Base-by-base conservation (phyloP, 2,888 invertebrate species). In the Rhimphoctona megacephalus region DNA sequence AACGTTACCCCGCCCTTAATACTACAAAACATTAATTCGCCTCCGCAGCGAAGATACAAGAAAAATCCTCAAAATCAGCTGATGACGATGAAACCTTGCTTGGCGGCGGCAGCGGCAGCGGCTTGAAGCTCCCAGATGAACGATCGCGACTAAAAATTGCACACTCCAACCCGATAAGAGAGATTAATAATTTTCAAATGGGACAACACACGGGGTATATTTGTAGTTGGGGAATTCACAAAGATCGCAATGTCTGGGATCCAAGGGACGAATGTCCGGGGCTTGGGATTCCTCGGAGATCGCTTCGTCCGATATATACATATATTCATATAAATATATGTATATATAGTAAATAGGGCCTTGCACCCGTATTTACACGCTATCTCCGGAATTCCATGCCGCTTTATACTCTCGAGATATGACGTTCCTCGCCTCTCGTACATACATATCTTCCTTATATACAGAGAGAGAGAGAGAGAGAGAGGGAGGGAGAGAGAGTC, bases 331-430 rank as follows among this genome's bases (percentile, higher is more conserved):
- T 11, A 25, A 25, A 57, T n/a, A 25, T 30, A 61, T 30, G 14
- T 11, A 17, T 14, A 61, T 57, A 25, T 57, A 3, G 57, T 30
- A 22, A 61, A 61, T 61, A 61, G 81, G 72, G 43, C 73, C 85
- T 79, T 77, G 79, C 61, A 14, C 77, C 57, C 79, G 85, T 83
- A 88, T 88, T 88, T 82, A 72, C 57, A 61, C 84, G 78, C 74
- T 88, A 87, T 88, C 88, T 81, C 85, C 77, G 86, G 85, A 88
- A 86, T 88, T 86, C 81, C 86, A 83, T 85, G 86, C 78, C 86
- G 80, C 83, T 87, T 85, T 85, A 80, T 86, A 67, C 67, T 74
- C 69, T 46, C 76, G 83, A 87, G 88, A 87, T 88, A 86, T 78
- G 81, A 84, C 79, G 85, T 69, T 52, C 69, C 52, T 22, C 43